A percentile compares a stretch with the other conserved stretches of the same genome.
phyloP scores from a whole-genome alignment of 2,797 vertebrate species.

The Xerus rutilus region DNA sequence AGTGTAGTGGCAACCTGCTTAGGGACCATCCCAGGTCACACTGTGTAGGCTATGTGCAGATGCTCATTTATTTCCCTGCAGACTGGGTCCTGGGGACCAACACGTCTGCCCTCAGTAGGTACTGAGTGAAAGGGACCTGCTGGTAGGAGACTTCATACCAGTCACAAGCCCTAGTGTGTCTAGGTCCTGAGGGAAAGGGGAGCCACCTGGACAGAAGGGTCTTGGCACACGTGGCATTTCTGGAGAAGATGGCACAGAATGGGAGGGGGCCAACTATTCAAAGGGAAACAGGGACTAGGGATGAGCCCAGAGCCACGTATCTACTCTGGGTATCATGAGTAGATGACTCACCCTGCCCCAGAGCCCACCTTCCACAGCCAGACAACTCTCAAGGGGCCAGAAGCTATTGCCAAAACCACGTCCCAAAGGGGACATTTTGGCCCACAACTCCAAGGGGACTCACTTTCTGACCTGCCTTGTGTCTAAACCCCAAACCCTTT shows the following conservation, averaged over 20 bases:
- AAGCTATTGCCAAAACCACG: no score
- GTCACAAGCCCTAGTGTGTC: background rate
- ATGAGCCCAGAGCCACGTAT: background rate
- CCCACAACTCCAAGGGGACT: no score
- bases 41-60: rapidly evolving
- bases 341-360: rapidly evolving
- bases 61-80: no score
- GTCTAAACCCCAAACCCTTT: background rate
- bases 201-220: background rate
- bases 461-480: background rate
- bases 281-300: background rate
- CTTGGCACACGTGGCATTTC: rapidly evolving
- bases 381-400: no score
- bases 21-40: background rate
- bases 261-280: no score
- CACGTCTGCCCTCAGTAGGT: no score
- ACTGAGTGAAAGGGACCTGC: background rate
- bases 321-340: no score
- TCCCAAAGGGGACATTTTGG: background rate
- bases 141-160: background rate
- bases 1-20: background rate
- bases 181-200: rapidly evolving
- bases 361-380: background rate
- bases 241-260: rapidly evolving
- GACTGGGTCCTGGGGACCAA: no score